Evolutionary conservation across 2,797 vertebrate species (phyloP).

Genomic region (Halcyon chelicuti): DNA sequence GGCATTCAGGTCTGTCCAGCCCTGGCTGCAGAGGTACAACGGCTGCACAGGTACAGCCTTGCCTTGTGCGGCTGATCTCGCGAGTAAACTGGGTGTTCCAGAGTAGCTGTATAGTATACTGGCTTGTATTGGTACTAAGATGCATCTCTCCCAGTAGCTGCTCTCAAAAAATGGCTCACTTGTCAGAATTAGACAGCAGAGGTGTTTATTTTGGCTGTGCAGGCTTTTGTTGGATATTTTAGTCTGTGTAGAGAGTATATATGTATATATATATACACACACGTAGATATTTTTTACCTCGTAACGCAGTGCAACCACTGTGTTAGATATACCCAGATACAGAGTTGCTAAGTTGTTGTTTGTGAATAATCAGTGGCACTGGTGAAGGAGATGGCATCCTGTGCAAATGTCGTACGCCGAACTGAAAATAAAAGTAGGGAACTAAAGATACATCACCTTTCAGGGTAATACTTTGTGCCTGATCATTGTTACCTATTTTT

Average conservation of each 20-base stretch:
- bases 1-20: not conserved
- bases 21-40: not conserved
- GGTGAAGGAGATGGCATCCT: not conserved
- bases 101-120: not conserved
- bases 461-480: not conserved
- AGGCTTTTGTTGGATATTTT: not conserved
- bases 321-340: not conserved
- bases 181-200: not conserved
- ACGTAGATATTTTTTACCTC: not conserved
- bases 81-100: not conserved
- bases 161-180: not conserved
- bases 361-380: not conserved
- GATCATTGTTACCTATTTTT: constrained; percentile 53
- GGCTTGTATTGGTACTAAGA: not conserved
- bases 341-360: not conserved
- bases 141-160: not conserved
- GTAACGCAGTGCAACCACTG: no score
- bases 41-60: not conserved
- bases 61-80: not conserved
- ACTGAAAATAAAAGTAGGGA: constrained; percentile 5
- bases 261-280: no score
- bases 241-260: not conserved
- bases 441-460: constrained; percentile 35
- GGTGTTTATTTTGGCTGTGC: not conserved
- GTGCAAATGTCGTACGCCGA: not conserved